A percentile compares a stretch with the other conserved stretches of the same genome.
phyloP scores from a whole-genome alignment of 2,888 invertebrate species.

The Pachliopta kotzebuea region DNA sequence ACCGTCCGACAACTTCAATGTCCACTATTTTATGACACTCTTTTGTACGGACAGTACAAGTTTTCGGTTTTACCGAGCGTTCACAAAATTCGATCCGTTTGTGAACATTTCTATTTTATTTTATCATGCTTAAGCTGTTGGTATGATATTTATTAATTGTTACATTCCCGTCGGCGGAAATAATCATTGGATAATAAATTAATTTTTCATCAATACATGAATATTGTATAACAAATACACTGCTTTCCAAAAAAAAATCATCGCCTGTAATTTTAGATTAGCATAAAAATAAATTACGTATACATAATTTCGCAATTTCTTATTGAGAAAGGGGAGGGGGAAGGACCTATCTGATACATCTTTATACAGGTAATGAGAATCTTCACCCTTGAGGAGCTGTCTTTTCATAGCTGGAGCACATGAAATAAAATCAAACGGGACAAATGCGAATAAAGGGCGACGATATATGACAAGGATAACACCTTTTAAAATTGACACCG shows the following conservation, averaged over 20 bases:
- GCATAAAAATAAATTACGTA: slow-evolving; percentile 21
- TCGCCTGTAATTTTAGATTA: slow-evolving; percentile 3
- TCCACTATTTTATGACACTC: slow-evolving; percentile 30
- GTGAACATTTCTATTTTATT: slow-evolving; percentile 17
- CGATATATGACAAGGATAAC: not conserved
- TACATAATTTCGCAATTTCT: slow-evolving; percentile 13
- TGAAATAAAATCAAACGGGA: slow-evolving; percentile 34
- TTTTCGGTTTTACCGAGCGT: slow-evolving; percentile 18
- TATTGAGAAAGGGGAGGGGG: too few species aligned
- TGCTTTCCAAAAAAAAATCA: not conserved
- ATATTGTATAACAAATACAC: too few species aligned
- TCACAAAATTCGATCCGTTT: slow-evolving; percentile 14
- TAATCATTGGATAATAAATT: too few species aligned
- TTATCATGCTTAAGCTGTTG: not conserved
- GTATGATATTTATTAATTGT: not conserved
- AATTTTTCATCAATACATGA: too few species aligned
- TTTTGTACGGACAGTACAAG: slow-evolving; percentile 22
- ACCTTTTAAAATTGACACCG: not conserved
- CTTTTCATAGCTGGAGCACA: slow-evolving; percentile 33
- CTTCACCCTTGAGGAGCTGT: slow-evolving; percentile 31
- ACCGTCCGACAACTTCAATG: slow-evolving; percentile 22
- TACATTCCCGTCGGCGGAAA: not conserved
- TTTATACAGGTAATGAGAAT: slow-evolving; percentile 33
- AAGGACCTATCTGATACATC: slow-evolving; percentile 30
- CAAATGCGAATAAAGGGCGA: slow-evolving; percentile 19